phyloP scores from a whole-genome alignment of 2,888 invertebrate genomes.

The Quadroppia sp. region DNA sequence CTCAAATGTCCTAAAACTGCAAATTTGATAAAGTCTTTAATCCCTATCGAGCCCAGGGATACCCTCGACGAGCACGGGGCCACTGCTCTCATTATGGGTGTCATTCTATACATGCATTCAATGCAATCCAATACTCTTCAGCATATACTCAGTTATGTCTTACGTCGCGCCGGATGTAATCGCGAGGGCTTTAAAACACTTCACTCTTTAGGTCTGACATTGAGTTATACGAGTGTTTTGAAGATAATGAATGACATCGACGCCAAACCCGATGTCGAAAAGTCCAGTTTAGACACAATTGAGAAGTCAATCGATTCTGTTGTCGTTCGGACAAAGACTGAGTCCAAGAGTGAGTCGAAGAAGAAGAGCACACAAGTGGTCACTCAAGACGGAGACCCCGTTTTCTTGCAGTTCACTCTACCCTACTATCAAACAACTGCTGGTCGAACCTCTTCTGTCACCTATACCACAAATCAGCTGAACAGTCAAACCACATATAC shows the following conservation, averaged over 20 bases:
- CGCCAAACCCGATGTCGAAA: slow-evolving; percentile 33
- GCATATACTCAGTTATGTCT: slow-evolving; percentile 29
- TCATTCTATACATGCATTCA: slow-evolving; percentile 33
- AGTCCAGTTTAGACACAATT: slow-evolving; percentile 23
- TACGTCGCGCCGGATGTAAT: slow-evolving; percentile 31
- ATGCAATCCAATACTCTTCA: slow-evolving; percentile 31
- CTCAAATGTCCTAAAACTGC: slow-evolving; percentile 28
- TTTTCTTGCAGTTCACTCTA: slow-evolving; percentile 19
- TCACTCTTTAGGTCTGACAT: slow-evolving; percentile 23
- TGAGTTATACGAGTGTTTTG: slow-evolving; percentile 34
- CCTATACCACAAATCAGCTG: not conserved
- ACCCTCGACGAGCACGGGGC: slow-evolving; percentile 7
- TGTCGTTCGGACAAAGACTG: slow-evolving; percentile 10
- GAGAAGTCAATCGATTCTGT: slow-evolving; percentile 22
- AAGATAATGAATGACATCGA: slow-evolving; percentile 33
- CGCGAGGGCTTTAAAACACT: slow-evolving; percentile 25
- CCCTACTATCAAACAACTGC: slow-evolving; percentile 15
- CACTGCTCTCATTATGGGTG: slow-evolving; percentile 23
- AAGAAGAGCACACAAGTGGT: slow-evolving; percentile 12
- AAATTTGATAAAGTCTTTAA: slow-evolving; percentile 25
- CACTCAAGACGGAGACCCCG: slow-evolving; percentile 11
- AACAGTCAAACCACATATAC: slow-evolving; percentile 19
- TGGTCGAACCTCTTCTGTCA: not conserved
- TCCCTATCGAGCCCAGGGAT: slow-evolving; percentile 13
- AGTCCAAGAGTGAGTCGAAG: slow-evolving; percentile 1